Conservation (phyloP, 2,113 vertebrate species). For the Ailurus styani region DNA sequence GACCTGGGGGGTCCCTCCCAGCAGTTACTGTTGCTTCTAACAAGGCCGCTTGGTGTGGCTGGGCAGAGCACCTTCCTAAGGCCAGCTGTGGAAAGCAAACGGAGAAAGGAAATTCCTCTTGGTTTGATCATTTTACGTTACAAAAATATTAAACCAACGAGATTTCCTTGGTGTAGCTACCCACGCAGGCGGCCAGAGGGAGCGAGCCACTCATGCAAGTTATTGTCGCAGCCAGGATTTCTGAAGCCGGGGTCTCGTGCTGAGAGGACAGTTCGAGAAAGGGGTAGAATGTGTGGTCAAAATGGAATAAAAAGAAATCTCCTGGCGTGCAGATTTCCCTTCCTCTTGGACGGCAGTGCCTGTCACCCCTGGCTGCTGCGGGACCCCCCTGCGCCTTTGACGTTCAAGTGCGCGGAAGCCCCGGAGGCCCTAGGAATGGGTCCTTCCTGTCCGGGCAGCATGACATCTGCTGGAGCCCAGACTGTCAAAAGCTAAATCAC, state of each 20-base stretch:
- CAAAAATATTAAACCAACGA: not conserved
- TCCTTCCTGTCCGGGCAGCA: not conserved
- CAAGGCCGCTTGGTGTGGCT: not conserved
- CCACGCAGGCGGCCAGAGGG: not conserved
- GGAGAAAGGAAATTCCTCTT: not conserved
- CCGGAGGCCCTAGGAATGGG: not conserved
- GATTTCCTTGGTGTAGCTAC: not conserved
- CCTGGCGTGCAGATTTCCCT: not conserved
- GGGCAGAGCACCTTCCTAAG: not conserved
- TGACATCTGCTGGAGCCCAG: not conserved
- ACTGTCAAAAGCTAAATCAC: not conserved
- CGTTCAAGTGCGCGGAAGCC: not conserved
- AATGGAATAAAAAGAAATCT: not conserved
- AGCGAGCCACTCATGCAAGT: not conserved
- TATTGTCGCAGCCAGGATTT: not conserved
- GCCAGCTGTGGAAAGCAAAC: not conserved
- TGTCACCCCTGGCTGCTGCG: not conserved
- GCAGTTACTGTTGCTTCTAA: not conserved
- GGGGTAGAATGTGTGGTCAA: not conserved
- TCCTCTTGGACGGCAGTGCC: not conserved
- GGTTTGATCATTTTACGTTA: not conserved
- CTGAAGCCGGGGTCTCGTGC: not conserved
- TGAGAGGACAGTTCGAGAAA: not conserved
- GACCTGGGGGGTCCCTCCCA: not conserved
- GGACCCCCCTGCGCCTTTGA: not conserved